These are phyloP conservation scores for Tragelaphus scriptus DNA, from an alignment of 2,113 vertebrate species.

Conservation along the genomic window DNA sequence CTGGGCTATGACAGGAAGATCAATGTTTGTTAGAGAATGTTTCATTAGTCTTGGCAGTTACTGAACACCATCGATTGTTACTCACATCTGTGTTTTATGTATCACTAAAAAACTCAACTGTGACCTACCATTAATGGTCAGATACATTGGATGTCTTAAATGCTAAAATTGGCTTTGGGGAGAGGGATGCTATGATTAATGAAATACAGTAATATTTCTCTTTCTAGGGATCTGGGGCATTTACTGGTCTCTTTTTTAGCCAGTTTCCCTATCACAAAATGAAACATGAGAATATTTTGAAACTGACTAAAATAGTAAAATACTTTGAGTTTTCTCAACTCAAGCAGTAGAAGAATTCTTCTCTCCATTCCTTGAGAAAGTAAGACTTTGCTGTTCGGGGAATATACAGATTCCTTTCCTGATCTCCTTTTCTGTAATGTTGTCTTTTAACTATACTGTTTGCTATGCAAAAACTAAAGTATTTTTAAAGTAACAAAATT, in stretches of 20 bases:
- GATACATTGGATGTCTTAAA: background rate
- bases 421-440: background rate
- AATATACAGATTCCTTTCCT: background rate
- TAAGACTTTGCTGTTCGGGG: background rate
- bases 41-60: background rate
- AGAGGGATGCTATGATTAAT: background rate
- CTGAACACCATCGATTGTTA: background rate
- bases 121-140: background rate
- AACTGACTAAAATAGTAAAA: background rate
- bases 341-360: background rate
- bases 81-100: background rate
- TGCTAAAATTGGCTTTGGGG: background rate
- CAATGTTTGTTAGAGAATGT: background rate
- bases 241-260: background rate
- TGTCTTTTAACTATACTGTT: background rate
- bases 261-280: background rate
- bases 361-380: background rate
- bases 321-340: background rate
- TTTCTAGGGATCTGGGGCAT: background rate
- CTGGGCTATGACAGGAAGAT: background rate
- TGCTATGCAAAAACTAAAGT: background rate
- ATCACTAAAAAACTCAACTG: background rate
- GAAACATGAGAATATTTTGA: background rate
- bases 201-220: background rate
- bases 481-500: conserved; percentile 27